Base-by-base conservation (phyloP, 2,113 vertebrate genomes). In the Phasianus colchicus region DNA sequence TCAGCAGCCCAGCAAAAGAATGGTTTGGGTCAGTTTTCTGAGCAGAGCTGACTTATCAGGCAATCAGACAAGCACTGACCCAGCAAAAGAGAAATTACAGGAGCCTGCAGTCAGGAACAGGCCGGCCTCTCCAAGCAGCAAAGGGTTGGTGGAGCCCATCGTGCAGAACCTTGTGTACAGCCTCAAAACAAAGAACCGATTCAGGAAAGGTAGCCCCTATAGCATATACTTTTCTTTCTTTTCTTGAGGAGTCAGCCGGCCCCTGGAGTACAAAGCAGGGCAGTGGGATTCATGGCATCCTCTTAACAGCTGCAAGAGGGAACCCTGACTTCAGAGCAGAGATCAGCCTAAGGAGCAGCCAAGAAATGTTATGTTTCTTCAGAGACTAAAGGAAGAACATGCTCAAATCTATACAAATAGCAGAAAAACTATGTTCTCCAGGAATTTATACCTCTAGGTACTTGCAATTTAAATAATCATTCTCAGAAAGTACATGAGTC, bases 41-140 rank as follows among this genome's bases (percentile, higher is more conserved):
- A 86, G 72, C 32, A 34, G 64, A 93, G 79, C 0, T 81, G 88
- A 86, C 83, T 94, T 86, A 91, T 72, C 81, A 63, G 91, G 57
- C 93, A 92, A 92, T 89, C 93, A 91, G 38, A 80, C 76, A 88
- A 77, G 92, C 88, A 81, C 61, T 64, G 86, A 91, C 77, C 38
- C 76, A 96, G 92, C 38, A 81, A 92, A 75, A 77, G 64, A 88
- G 71, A 88, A 96, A 81, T 78, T 55, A 91, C 0, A 86, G 50
- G 3, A 90, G 79, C 69, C 40, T 0, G 2, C 67, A 88, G 75
- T 15, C 89, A 57, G 57, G 29, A 95, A 29, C 0, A 0, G 64
- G 88, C 85, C 75, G 80, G 75, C 19, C 60, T 71, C 76, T 77
- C 71, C 36, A 69, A 93, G 83, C 64, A 80, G 90, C 82, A 77